Base-by-base conservation (phyloP, 1,140 invertebrate genomes). In the Venturia canescens region DNA sequence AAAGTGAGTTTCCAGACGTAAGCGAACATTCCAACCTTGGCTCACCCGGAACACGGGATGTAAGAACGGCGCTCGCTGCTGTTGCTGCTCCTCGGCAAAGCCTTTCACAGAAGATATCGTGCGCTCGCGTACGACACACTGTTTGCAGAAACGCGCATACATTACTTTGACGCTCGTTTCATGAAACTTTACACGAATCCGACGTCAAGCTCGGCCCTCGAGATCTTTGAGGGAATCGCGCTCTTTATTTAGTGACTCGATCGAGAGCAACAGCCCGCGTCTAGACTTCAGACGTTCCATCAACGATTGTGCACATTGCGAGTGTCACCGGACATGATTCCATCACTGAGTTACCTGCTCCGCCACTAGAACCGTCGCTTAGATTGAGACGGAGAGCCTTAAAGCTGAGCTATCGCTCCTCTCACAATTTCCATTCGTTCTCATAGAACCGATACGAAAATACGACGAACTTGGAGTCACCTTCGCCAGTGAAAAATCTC, bases 71-170 rank as follows among this genome's bases (percentile, higher is more conserved):
- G 57, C 1, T 66, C 44, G 0, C 23, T 57, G 57, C 44, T 34
- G 69, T 7, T 23, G 69, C 31, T 15, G 31, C 79, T 71, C 18
- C 21, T n/a, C 27, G 50, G 44, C 1, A 79, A 84, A 80, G 70
- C 66, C 78, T 53, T 79, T 76, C 80, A 70, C 78, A 63, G 7
- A 26, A 13, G 11, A 16, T 77, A 34, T 66, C 26, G 81, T 77
- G 57, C 38, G 21, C 1, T 0, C n/a, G 3, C 1, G 23, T n/a
- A 18, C 60, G 57, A 66, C 75, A 66, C 75, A 74, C 29, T 85
- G 83, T 87, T 87, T 86, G 83, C 85, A 84, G 85, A 88, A 84
- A 86, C 83, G 84, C 81, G 86, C 84, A 85, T 86, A 85, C 84
- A 87, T 87, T 86, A 83, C 80, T 85, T 84, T 76, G 78, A 80